Base-by-base conservation (phyloP, 2,113 vertebrate species). In the Embiotoca jacksoni region DNA sequence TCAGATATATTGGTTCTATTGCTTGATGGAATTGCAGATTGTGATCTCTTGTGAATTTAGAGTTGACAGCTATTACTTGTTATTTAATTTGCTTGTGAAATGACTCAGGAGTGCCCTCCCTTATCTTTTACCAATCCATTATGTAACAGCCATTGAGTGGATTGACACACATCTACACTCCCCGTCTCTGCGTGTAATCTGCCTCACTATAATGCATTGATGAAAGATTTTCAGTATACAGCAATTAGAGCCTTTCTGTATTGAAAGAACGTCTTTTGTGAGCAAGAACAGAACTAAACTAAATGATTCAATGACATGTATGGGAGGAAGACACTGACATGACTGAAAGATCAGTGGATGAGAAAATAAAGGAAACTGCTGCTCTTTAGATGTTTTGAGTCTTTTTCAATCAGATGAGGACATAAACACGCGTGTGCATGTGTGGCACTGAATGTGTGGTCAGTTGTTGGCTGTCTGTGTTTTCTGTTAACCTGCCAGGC, bases 61-160 rank as follows among this genome's bases (percentile, higher is more conserved):
- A 76, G 76, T 84, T 64, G n/a, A 56, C 31, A 53, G 74, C 87
- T 80, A 86, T 91, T 84, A 80, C 75, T 88, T 84, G 80, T 81
- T 87, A 92, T 90, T 93, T 82, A 87, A 90, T 93, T 89, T 92
- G 82, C 80, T 87, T 91, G 84, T 89, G 62, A 86, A 87, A 89
- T 92, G 82, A 88, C 75, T 88, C 62, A 78, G 41, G 72, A 76
- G 69, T 78, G 10, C 2, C 49, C 73, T 47, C 53, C 58, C 11
- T 33, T 39, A 66, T 50, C 39, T 81, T 81, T 87, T 86, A 49
- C 64, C 60, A 84, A 72, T 84, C 85, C 84, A 84, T 82, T 86
- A 88, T 75, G 64, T 81, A 85, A 73, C 82, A 41, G 47, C 65
- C 54, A 82, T 86, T 74, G 81, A 88, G 68, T 78, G 66, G 55